Evolutionary conservation across 2,113 vertebrate species (phyloP).

Genomic region (Tretioscincus oriximinensis): DNA sequence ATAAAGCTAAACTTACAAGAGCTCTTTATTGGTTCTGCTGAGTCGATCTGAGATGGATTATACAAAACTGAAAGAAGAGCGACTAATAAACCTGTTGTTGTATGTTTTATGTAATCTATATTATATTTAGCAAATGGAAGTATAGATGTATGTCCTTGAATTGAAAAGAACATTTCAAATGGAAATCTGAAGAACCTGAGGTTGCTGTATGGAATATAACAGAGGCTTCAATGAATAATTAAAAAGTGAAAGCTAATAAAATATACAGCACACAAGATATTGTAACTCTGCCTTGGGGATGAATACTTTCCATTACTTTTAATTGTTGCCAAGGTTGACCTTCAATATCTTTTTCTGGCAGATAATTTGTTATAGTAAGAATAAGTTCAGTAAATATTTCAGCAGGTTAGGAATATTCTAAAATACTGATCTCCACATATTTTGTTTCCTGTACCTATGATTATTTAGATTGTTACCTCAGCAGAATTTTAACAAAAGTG

Average conservation of each 20-base stretch:
- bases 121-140: conserved; percentile 54
- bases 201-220: conserved; percentile 75
- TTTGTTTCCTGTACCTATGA: conserved; percentile 52
- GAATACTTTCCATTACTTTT: conserved; percentile 82
- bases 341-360: conserved; percentile 76
- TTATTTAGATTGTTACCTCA: conserved; percentile 33
- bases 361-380: conserved; percentile 77
- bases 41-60: conserved; percentile 32
- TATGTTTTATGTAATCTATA: background rate
- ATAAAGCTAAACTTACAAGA: conserved; percentile 46
- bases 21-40: background rate
- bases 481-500: conserved; percentile 29
- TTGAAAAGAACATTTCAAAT: conserved; percentile 65
- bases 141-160: conserved; percentile 70
- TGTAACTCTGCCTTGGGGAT: conserved; percentile 75
- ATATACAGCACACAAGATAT: conserved; percentile 77
- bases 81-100: conserved; percentile 45
- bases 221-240: conserved; percentile 77
- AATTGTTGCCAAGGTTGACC: conserved; percentile 79
- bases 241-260: conserved; percentile 80
- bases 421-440: conserved; percentile 52
- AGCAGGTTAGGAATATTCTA: conserved; percentile 69
- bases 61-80: conserved; percentile 47
- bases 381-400: conserved; percentile 77
- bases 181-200: conserved; percentile 75